A percentile compares a stretch with the other conserved stretches of the same genome.
These are phyloP conservation scores for Calosoma granatense DNA, from an alignment of 1,140 invertebrate species.

Conservation along the genomic window DNA sequence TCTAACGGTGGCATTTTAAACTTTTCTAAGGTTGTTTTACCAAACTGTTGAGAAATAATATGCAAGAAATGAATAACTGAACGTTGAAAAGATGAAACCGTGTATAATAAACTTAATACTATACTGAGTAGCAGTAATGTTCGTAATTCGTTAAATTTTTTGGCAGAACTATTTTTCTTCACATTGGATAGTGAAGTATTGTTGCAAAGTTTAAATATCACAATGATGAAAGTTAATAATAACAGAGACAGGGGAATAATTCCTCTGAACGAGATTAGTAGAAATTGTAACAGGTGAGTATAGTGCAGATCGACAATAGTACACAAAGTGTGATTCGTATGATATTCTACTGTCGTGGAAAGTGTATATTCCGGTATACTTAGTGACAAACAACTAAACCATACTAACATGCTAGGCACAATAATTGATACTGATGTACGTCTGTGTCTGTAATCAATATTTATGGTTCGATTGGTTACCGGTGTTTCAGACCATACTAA, in stretches of 20 bases:
- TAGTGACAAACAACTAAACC: constrained; percentile 41
- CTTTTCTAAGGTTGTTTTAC: constrained; percentile 15
- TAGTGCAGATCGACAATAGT: constrained; percentile 24
- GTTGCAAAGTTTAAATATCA: constrained; percentile 21
- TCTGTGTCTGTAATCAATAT: constrained; percentile 36
- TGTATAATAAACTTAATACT: constrained; percentile 20
- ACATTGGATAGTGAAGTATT: constrained; percentile 20
- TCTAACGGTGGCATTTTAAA: constrained; percentile 25
- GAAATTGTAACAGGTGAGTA: constrained; percentile 23
- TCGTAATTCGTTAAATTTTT: constrained; percentile 23
- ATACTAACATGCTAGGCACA: constrained; percentile 40
- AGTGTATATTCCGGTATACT: constrained; percentile 42
- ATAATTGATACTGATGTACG: constrained; percentile 35
- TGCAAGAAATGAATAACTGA: constrained; percentile 23
- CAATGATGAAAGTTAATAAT: constrained; percentile 21
- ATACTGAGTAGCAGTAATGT: constrained; percentile 24
- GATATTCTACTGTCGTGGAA: constrained; percentile 22
- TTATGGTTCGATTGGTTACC: constrained; percentile 35
- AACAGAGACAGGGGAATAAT: constrained; percentile 24
- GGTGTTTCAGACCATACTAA: constrained; percentile 34
- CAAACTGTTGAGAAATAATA: constrained; percentile 17
- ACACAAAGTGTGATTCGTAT: constrained; percentile 24
- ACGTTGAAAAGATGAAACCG: constrained; percentile 26
- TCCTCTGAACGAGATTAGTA: constrained; percentile 24
- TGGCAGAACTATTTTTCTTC: constrained; percentile 21